Percentiles rank a stretch among this genome's conserved stretches.
phyloP scores from a whole-genome alignment of 2,888 invertebrate genomes.

The Apodemia zela region DNA sequence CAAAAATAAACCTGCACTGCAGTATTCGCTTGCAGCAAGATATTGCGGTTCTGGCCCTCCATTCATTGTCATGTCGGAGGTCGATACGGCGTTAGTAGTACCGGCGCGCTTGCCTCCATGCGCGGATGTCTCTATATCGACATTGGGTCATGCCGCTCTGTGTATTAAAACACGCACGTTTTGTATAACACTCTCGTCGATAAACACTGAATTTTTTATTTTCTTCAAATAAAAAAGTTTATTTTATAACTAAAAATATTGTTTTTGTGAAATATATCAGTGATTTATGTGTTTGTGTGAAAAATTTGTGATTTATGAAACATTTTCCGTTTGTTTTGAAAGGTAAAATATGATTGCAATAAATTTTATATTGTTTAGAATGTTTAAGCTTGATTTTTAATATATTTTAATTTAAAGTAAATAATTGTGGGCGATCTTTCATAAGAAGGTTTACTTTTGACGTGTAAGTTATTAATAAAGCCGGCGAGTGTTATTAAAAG shows the following conservation, averaged over 20 bases:
- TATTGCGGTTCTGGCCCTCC: constrained; percentile 61
- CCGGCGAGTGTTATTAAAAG: neutral
- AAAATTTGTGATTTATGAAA: neutral
- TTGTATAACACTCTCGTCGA: neutral
- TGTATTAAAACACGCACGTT: constrained; percentile 1
- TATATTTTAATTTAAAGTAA: neutral
- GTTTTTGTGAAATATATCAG: neutral
- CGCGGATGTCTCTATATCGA: constrained; percentile 46
- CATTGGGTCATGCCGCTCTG: constrained; percentile 31
- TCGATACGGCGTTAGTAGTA: constrained; percentile 47
- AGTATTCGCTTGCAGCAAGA: constrained; percentile 69
- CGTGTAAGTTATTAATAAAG: neutral
- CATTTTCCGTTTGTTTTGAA: neutral
- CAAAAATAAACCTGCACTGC: constrained; percentile 79
- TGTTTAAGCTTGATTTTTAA: neutral
- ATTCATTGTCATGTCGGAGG: constrained; percentile 59
- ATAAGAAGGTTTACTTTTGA: neutral
- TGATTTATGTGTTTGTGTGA: neutral
- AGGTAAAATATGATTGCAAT: neutral
- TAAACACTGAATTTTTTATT: constrained; percentile 8
- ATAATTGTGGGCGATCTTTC: neutral
- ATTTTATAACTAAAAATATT: neutral
- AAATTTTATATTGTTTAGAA: neutral
- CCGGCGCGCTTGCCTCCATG: constrained; percentile 56
- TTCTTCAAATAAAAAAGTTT: constrained; percentile 6